Evolutionary conservation across 2,888 invertebrate genomes (phyloP), one percentile per base, ranked within the genome.

Genomic region (Crematogaster levior): DNA sequence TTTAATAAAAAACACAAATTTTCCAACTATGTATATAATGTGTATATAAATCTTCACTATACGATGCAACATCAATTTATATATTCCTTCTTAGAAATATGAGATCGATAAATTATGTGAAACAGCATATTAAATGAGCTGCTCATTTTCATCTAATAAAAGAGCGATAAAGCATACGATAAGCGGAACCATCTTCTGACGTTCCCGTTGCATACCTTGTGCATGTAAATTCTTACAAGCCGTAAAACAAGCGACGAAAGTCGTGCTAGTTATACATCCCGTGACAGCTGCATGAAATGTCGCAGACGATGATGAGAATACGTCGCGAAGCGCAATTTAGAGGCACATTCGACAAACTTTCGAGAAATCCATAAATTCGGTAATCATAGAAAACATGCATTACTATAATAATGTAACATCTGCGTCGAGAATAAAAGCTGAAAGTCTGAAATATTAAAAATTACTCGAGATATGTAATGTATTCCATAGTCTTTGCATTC

Each of bases 331-430:
- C 7, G 46, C 61, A 77, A 70, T 51, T 27, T 34, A n/a, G 66
- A 40, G 63, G 37, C 48, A 24, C 63, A 65, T 24, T 63, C 63
- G 37, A 51, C 21, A 15, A 24, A 56, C 34, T 82, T 82, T 51
- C 51, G 48, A 70, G 83, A 70, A 75, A 79, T 12, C 43, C 34
- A 60, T 77, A 83, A 87, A 83, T 87, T 85, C 77, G 37, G 46
- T 21, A 46, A 75, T 53, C 53, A 12, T 10, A 6, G 24, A 37
- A 61, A 34, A 63, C 12, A 1, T 48, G 21, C 12, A 24, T 24
- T 30, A 51, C 21, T 21, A 2, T 37, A 51, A 53, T 37, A 27
- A 70, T 12, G 37, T 56, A 37, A 6, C 37, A 56, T 40, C 27
- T 58, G 43, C 15, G 40, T 51, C 10, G 63, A 37, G 65, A 75